These are phyloP conservation scores for Malurus alboscapulatus DNA, from an alignment of 2,113 vertebrate genomes.

Conservation along the genomic window DNA sequence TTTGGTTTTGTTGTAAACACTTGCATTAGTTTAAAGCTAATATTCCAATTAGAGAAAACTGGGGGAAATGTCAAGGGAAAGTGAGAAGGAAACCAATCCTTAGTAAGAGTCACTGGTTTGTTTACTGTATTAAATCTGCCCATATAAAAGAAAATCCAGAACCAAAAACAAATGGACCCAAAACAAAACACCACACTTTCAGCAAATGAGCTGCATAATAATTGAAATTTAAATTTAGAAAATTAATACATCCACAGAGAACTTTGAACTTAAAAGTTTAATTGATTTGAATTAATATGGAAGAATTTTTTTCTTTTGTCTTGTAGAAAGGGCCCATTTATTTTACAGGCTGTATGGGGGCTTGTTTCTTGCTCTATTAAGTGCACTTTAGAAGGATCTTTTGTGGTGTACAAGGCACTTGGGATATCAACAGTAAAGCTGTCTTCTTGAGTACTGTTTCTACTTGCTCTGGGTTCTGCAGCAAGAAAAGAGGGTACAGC, in stretches of 20 bases:
- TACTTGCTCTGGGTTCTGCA: not conserved
- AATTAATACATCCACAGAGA: not conserved
- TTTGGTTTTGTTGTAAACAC: not conserved
- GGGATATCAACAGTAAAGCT: fast-evolving
- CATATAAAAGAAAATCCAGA: not conserved
- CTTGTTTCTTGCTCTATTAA: not conserved
- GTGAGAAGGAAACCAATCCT: not conserved
- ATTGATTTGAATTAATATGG: not conserved
- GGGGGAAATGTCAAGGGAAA: not conserved
- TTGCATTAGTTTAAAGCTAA: not conserved
- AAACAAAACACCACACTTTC: not conserved
- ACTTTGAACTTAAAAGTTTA: not conserved
- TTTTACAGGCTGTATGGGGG: not conserved
- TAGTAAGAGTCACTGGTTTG: not conserved
- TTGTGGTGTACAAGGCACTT: not conserved
- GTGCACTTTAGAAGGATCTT: not conserved
- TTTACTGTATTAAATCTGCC: not conserved
- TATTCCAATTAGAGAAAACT: not conserved
- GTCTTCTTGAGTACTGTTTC: not conserved
- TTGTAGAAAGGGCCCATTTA: not conserved
- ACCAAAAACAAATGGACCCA: not conserved
- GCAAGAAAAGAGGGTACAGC: not conserved
- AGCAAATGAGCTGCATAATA: not conserved
- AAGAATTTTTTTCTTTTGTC: not conserved
- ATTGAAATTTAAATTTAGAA: not conserved